Evolutionary conservation across 2,797 vertebrate species (phyloP).

Genomic region (Thunnus albacares): DNA sequence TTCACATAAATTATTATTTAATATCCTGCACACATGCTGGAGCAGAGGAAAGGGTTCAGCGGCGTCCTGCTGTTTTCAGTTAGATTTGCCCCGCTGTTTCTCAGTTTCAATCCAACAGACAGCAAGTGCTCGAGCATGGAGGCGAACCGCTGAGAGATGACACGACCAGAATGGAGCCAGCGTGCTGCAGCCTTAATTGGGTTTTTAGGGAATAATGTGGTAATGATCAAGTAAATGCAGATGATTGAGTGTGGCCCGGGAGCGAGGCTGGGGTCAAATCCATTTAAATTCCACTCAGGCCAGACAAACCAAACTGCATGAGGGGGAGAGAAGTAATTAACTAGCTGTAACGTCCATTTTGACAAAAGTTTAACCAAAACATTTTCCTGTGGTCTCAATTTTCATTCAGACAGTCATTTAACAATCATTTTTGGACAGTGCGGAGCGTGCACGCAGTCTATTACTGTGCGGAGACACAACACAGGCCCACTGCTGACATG

Average conservation of each 20-base stretch:
- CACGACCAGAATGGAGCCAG: slow-evolving; percentile 1
- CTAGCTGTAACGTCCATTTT: slow-evolving; percentile 6
- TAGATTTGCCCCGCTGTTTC: slow-evolving; percentile 26
- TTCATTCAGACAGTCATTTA: slow-evolving; percentile 7
- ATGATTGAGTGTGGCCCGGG: slow-evolving; percentile 16
- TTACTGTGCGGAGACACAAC: slow-evolving; percentile 5
- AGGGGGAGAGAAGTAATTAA: slow-evolving; percentile 13
- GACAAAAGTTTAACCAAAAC: slow-evolving; percentile 19
- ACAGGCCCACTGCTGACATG: slow-evolving; percentile 12
- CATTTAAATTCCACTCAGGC: slow-evolving; percentile 43
- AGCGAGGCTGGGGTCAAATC: slow-evolving; percentile 35
- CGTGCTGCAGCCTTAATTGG: slow-evolving; percentile 41
- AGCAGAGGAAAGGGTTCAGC: slow-evolving; percentile 24
- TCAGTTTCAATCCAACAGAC: slow-evolving; percentile 32
- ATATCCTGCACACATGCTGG: slow-evolving; percentile 61
- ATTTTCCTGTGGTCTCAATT: slow-evolving; percentile 2
- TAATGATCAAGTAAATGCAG: slow-evolving; percentile 26
- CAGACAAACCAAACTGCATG: slow-evolving; percentile 27
- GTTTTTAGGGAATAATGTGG: slow-evolving; percentile 35
- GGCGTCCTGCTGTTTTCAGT: slow-evolving; percentile 45
- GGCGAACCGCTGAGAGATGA: slow-evolving; percentile 26
- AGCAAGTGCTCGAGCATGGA: background rate
- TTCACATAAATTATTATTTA: slow-evolving; percentile 60
- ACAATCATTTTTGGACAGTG: background rate
- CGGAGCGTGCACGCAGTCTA: background rate